These are phyloP conservation scores for Calliphora vicina DNA, from an alignment of 1,140 invertebrate species.

Conservation along the genomic window DNA sequence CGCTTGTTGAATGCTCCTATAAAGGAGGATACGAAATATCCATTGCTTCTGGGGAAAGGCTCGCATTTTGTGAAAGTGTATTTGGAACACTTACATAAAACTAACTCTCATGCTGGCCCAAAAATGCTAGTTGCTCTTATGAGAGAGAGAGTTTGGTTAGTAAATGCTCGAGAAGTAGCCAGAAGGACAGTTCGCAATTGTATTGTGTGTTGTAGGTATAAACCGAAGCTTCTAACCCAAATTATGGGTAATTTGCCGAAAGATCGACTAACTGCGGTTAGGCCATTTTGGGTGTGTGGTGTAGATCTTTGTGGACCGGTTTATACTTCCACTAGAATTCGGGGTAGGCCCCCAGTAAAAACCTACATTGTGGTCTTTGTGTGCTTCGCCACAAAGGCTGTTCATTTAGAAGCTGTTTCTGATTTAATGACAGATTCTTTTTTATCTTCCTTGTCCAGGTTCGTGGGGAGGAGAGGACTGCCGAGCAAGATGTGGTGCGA, in stretches of 20 bases:
- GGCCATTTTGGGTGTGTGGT: not conserved
- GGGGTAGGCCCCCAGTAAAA: not conserved
- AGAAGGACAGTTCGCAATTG: not conserved
- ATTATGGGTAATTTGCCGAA: not conserved
- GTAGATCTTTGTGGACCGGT: not conserved
- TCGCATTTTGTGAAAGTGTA: not conserved
- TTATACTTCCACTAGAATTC: not conserved
- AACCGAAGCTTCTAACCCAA: not conserved
- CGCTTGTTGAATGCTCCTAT: not conserved
- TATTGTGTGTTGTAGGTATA: not conserved
- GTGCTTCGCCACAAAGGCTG: not conserved
- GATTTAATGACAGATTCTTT: not conserved
- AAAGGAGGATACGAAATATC: not conserved
- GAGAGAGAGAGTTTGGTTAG: not conserved
- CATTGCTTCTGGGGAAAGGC: not conserved
- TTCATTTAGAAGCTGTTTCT: not conserved
- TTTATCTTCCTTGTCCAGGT: not conserved
- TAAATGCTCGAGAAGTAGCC: not conserved
- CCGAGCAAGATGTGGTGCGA: not conserved
- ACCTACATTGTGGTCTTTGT: not conserved
- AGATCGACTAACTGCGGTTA: not conserved
- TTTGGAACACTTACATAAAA: not conserved
- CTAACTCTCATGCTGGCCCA: not conserved
- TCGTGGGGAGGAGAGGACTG: not conserved
- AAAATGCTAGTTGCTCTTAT: not conserved